Percentiles rank a stretch among this genome's conserved stretches.
phyloP scores from a whole-genome alignment of 1,140 invertebrate species.

The Hyles vespertilio region DNA sequence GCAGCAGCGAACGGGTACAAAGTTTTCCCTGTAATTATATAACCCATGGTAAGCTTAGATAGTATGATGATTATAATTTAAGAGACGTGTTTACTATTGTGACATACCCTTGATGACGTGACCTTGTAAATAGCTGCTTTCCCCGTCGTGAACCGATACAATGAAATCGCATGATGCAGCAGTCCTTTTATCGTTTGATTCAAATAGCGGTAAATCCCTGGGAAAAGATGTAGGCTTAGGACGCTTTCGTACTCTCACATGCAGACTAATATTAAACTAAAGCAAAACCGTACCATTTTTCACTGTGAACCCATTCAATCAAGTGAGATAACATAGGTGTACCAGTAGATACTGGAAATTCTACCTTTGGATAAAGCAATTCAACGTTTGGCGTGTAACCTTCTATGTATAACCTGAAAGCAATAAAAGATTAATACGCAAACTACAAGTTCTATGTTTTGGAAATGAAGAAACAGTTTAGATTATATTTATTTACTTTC shows the following conservation, averaged over 20 bases:
- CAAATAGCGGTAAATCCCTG: background rate
- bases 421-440: too few relatives aligned
- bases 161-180: too few relatives aligned
- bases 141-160: too few relatives aligned
- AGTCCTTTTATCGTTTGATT: too few relatives aligned
- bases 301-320: constrained; percentile 83
- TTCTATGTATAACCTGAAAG: constrained; percentile 78
- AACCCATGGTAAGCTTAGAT: background rate
- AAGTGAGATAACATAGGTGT: constrained; percentile 83
- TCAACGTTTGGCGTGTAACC: constrained; percentile 79
- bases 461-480: background rate
- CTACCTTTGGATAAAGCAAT: constrained; percentile 78
- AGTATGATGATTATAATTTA: background rate
- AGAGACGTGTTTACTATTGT: too few relatives aligned
- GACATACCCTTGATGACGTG: too few relatives aligned
- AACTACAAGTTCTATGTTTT: too few relatives aligned
- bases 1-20: constrained; percentile 26
- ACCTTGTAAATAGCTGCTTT: too few relatives aligned
- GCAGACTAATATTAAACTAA: background rate
- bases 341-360: constrained; percentile 82
- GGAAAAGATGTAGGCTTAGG: background rate
- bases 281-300: constrained; percentile 51
- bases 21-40: constrained; percentile 17
- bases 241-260: background rate
- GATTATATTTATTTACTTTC: constrained; percentile 71